These are phyloP conservation scores for Microcebus ravelobensis DNA, from an alignment of 2,113 vertebrate genomes.

Conservation along the genomic window DNA sequence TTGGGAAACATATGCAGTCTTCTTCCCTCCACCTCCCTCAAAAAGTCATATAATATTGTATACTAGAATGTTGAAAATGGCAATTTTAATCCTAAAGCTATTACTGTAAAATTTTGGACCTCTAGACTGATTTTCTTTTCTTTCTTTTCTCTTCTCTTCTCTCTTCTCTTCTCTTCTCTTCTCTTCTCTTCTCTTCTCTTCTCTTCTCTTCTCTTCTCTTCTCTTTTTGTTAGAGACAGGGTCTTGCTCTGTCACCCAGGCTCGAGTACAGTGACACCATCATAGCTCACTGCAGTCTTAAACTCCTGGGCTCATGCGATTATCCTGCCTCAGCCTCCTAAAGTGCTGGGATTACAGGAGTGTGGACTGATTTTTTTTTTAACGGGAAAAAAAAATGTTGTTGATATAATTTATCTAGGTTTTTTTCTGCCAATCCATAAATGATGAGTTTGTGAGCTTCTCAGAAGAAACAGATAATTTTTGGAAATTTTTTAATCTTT, in stretches of 20 bases:
- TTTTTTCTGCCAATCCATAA: neutral
- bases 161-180: too few species aligned
- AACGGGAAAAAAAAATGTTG: neutral
- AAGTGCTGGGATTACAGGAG: too few species aligned
- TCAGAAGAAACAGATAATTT: slow-evolving; percentile 35
- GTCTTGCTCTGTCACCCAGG: too few species aligned
- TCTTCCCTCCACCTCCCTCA: neutral
- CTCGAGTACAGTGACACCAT: too few species aligned
- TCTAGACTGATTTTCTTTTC: neutral
- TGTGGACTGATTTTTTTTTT: neutral
- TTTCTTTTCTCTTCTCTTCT: too few species aligned
- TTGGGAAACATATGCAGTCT: neutral
- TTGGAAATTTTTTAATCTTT: neutral
- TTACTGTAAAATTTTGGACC: neutral
- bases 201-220: too few species aligned
- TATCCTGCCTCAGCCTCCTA: too few species aligned
- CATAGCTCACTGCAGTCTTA: too few species aligned
- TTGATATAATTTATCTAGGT: neutral
- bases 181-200: too few species aligned
- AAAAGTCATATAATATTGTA: neutral
- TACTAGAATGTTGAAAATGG: neutral
- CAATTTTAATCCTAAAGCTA: slow-evolving; percentile 32
- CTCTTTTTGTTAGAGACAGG: too few species aligned
- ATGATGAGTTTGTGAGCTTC: neutral
- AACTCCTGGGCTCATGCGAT: too few species aligned